These are phyloP conservation scores for Archips crataeganus DNA, from an alignment of 2,888 invertebrate species.

Conservation along the genomic window DNA sequence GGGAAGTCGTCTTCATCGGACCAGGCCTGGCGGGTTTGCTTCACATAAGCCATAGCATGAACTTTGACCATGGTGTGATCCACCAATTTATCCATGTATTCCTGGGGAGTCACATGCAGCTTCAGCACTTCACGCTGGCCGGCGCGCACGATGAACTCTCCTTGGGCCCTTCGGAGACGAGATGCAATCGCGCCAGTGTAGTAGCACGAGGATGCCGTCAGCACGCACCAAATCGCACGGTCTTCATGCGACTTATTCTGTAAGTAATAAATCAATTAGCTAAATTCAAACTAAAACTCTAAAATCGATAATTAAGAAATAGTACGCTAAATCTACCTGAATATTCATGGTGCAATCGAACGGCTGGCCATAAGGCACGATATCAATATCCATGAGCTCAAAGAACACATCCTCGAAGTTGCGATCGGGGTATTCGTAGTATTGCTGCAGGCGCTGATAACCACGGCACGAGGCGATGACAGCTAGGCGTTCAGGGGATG, in stretches of 20 bases:
- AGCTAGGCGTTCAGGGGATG: slow-evolving; percentile 88
- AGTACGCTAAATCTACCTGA: slow-evolving; percentile 68
- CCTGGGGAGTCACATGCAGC: slow-evolving; percentile 87
- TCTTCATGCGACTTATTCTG: slow-evolving; percentile 87
- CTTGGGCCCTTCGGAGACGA: slow-evolving; percentile 87
- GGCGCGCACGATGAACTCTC: slow-evolving; percentile 86
- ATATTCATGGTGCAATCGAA: slow-evolving; percentile 89
- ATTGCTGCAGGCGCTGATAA: slow-evolving; percentile 86
- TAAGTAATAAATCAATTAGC: slow-evolving; percentile 25
- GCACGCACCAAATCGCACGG: slow-evolving; percentile 87
- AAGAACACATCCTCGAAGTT: slow-evolving; percentile 88
- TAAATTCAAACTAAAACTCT: background rate
- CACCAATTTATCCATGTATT: slow-evolving; percentile 89
- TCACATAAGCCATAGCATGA: slow-evolving; percentile 89
- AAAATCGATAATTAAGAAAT: background rate
- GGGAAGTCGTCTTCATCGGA: slow-evolving; percentile 91
- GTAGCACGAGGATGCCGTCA: slow-evolving; percentile 88
- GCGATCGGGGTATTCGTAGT: slow-evolving; percentile 86
- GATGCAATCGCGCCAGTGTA: slow-evolving; percentile 89
- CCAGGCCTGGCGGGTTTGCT: slow-evolving; percentile 91
- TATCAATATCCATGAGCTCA: slow-evolving; percentile 88
- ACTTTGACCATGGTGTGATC: slow-evolving; percentile 90
- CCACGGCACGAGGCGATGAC: slow-evolving; percentile 89
- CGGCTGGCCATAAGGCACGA: slow-evolving; percentile 88
- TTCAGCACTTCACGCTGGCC: slow-evolving; percentile 87